These are phyloP conservation scores for Nasonia oneida DNA, from an alignment of 2,888 invertebrate genomes.

Conservation along the genomic window DNA sequence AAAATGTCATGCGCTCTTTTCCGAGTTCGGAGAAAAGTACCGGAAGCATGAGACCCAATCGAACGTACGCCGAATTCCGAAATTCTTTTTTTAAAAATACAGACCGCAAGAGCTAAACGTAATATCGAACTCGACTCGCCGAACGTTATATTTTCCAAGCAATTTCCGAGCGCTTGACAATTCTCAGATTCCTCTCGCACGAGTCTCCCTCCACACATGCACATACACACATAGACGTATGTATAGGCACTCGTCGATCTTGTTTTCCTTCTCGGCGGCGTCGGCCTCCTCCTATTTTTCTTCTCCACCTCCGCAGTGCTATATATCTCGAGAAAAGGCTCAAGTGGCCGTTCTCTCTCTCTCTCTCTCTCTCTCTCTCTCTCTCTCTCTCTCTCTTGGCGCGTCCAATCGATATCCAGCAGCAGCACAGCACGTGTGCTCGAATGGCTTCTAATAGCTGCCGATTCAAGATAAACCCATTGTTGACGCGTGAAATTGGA, in stretches of 20 bases:
- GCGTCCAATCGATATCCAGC: slow-evolving; percentile 51
- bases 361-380: slow-evolving; percentile 5
- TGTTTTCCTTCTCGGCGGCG: slow-evolving; percentile 37
- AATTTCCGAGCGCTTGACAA: slow-evolving; percentile 29
- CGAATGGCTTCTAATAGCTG: slow-evolving; percentile 60
- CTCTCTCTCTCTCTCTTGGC: slow-evolving; percentile 9
- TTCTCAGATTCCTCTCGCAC: slow-evolving; percentile 23
- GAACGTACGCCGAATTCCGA: no score
- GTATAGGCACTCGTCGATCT: slow-evolving; percentile 26
- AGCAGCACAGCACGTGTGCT: slow-evolving; percentile 51
- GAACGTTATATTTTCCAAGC: slow-evolving; percentile 29
- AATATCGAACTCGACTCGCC: neutral
- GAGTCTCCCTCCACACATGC: neutral
- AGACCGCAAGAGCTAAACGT: neutral
- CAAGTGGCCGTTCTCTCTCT: slow-evolving; percentile 35
- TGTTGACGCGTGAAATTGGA: slow-evolving; percentile 61
- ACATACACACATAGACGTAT: neutral
- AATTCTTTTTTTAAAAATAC: neutral
- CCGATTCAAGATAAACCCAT: slow-evolving; percentile 60
- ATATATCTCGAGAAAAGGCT: slow-evolving; percentile 30
- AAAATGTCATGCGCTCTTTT: no score
- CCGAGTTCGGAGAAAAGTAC: no score
- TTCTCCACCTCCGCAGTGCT: neutral
- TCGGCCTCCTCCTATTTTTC: slow-evolving; percentile 24
- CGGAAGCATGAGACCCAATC: no score